Evolutionary conservation across 1,140 invertebrate species (phyloP), one percentile per base, ranked within the genome.

Genomic region (Lerema accius): DNA sequence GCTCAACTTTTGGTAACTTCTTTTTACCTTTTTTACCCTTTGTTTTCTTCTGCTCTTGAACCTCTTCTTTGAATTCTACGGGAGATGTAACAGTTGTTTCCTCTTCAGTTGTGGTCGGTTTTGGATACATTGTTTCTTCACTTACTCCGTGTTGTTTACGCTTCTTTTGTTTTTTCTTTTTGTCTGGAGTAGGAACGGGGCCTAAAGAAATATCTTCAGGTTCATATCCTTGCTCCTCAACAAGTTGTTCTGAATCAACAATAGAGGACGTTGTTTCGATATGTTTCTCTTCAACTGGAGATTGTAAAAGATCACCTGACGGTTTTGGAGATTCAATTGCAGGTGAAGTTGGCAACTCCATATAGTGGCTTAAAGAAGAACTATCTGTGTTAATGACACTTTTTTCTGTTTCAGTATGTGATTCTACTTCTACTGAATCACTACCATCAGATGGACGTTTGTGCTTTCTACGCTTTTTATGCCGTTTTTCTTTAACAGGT

Each of bases 221-320:
- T 75, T 92, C 91, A 65, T 90, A 90, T 23, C 85, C 88, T 66
- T 70, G 72, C 62, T 88, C 85, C 71, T 83, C 78, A 42, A 63
- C 77, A 68, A 65, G 76, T 73, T 46, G 51, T 82, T 66, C 94
- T n/a, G 73, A 73, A 55, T 78, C 80, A 35, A 76, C 61, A 19
- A 48, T 10, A 19, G 56, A 15, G 28, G 78, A 61, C 13, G 69
- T 67, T 4, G 70, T 72, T 42, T 76, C 73, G n/a, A 46, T 39
- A 61, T 72, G 65, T 35, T 35, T 15, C 61, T 42, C 39, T 51
- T 61, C 60, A 46, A 46, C 43, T 32, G 63, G 32, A 50, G 63
- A 9, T 63, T 79, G 61, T 48, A 84, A 19, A 17, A 83, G 26
- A 19, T 72, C 71, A 32, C 71, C 65, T 15, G 81, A 78, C 14